A percentile compares a stretch with the other conserved stretches of the same genome.
Conservation (phyloP, 2,797 vertebrate species). For the Hyperoplus immaculatus region DNA sequence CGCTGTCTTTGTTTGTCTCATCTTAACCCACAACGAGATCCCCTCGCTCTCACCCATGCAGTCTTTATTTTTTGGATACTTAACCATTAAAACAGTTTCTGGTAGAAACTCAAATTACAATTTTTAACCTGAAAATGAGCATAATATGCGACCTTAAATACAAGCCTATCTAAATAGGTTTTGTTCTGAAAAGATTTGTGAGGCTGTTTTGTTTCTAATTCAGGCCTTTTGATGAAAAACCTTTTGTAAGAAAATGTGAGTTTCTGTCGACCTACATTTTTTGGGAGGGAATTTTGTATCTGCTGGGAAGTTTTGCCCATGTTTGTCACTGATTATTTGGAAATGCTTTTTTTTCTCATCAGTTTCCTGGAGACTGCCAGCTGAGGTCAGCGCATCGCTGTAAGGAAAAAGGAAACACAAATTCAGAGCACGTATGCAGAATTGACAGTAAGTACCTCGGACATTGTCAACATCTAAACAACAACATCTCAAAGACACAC, state of each 20-base stretch:
- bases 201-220: background rate
- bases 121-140: no score
- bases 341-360: conserved; percentile 18
- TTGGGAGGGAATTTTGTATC: background rate
- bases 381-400: conserved; percentile 21
- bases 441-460: conserved; percentile 50
- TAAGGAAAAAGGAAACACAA: conserved; percentile 17
- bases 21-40: background rate
- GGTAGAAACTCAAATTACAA: no score
- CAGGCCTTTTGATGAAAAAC: background rate
- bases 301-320: background rate
- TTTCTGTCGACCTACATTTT: background rate
- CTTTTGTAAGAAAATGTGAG: background rate
- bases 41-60: no score
- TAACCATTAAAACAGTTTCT: background rate
- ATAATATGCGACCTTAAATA: background rate
- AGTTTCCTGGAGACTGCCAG: conserved; percentile 33
- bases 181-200: background rate
- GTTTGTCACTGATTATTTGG: background rate
- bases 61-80: background rate
- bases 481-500: background rate
- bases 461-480: background rate
- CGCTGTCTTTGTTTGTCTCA: background rate
- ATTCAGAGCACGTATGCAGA: conserved; percentile 7
- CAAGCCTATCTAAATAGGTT: background rate